Conservation (phyloP, 2,113 vertebrate genomes). For the western clawed frog (Xenopus tropicalis) region UCB_Xtro_10.0 CM004447.2:84225001-84225500, state of each 20-base stretch:
- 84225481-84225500: too few relatives aligned
- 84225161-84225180: constrained; percentile 21
- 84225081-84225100: constrained; percentile 38
- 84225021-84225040: constrained; percentile 40
- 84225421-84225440: too few relatives aligned
- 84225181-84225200: constrained; percentile 24
- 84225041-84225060: constrained; percentile 34
- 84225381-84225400: too few relatives aligned
- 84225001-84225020: constrained; percentile 43
- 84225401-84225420: too few relatives aligned
- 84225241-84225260: constrained; percentile 7
- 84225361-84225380: too few relatives aligned
- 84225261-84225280: not conserved
- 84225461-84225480: too few relatives aligned
- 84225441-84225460: too few relatives aligned
- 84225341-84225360: too few relatives aligned
- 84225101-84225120: constrained; percentile 41
- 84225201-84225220: constrained; percentile 23
- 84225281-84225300: too few relatives aligned
- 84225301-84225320: too few relatives aligned
- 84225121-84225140: constrained; percentile 29
- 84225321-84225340: too few relatives aligned
- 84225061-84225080: constrained; percentile 42
- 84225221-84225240: constrained; percentile 5
- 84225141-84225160: constrained; percentile 16